Percentiles rank a stretch among this genome's conserved stretches.
phyloP scores from a whole-genome alignment of 2,113 vertebrate genomes.

The Xiphophorus hellerii region DNA sequence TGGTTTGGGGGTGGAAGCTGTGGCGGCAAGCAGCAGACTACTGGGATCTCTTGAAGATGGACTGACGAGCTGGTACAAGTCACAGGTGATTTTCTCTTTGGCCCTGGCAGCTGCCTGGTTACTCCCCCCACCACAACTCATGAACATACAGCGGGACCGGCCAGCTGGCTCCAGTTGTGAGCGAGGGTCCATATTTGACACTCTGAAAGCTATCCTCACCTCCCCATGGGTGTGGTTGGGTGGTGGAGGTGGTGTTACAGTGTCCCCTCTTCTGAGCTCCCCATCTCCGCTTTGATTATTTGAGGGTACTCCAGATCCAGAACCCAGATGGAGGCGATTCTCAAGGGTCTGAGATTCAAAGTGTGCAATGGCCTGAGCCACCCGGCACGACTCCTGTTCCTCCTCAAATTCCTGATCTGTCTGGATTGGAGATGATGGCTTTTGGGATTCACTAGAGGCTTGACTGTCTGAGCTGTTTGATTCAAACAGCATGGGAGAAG shows the following conservation, averaged over 20 bases:
- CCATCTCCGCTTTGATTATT: slow-evolving; percentile 40
- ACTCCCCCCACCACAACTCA: slow-evolving; percentile 82
- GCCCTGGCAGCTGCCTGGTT: slow-evolving; percentile 77
- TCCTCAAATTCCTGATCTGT: slow-evolving; percentile 73
- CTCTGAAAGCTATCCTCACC: slow-evolving; percentile 92
- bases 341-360: slow-evolving; percentile 86
- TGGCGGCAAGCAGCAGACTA: slow-evolving; percentile 80
- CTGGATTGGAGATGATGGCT: slow-evolving; percentile 62
- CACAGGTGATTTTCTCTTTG: slow-evolving; percentile 96
- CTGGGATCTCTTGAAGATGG: slow-evolving; percentile 85
- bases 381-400: slow-evolving; percentile 83
- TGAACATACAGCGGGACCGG: slow-evolving; percentile 83
- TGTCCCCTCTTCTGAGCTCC: slow-evolving; percentile 41
- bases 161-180: slow-evolving; percentile 77
- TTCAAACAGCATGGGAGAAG: slow-evolving; percentile 80
- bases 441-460: slow-evolving; percentile 51
- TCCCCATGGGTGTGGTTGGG: slow-evolving; percentile 80
- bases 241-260: slow-evolving; percentile 53
- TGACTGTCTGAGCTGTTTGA: slow-evolving; percentile 71
- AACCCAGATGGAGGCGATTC: slow-evolving; percentile 64
- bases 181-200: slow-evolving; percentile 86
- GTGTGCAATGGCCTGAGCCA: slow-evolving; percentile 90
- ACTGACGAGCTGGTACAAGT: slow-evolving; percentile 93
- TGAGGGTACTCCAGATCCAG: slow-evolving; percentile 40
- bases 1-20: slow-evolving; percentile 73